Percentiles rank a stretch among this genome's conserved stretches.
These are phyloP conservation scores for cattle (Bos taurus) DNA, from an alignment of 2,113 vertebrate species.

Conservation along the genomic window ARS-UCD2.0 NC_037328.1:155171501-155172000, in stretches of 20 bases:
- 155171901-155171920: not conserved
- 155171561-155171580: not conserved
- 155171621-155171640: not conserved
- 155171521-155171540: constrained; percentile 51
- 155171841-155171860: not conserved
- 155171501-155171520: not conserved
- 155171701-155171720: not conserved
- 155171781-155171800: not conserved
- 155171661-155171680: not conserved
- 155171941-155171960: not conserved
- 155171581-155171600: constrained; percentile 5
- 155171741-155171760: not conserved
- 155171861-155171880: not conserved
- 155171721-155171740: not conserved
- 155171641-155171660: not conserved
- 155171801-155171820: not conserved
- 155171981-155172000: accelerated
- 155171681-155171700: not conserved
- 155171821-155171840: not conserved
- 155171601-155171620: not conserved
- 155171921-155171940: no score
- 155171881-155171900: not conserved
- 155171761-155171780: not conserved
- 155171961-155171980: not conserved
- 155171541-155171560: not conserved